phyloP scores from a whole-genome alignment of 2,797 vertebrate genomes.

The Cirrhinus molitorella region DNA sequence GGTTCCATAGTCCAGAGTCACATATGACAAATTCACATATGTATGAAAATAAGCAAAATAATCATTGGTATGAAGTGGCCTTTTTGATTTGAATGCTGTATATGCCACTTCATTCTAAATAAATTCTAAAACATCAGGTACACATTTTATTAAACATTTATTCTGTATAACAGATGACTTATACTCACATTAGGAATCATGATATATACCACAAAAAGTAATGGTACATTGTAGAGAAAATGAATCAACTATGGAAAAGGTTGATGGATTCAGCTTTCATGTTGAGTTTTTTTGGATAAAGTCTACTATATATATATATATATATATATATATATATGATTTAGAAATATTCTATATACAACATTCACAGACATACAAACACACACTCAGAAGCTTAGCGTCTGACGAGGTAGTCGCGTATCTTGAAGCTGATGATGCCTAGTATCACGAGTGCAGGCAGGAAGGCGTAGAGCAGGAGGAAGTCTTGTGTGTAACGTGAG shows the following conservation, averaged over 20 bases:
- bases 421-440: slow-evolving; percentile 88
- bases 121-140: not conserved
- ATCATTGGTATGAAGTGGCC: not conserved
- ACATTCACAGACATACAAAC: slow-evolving; percentile 6
- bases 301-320: not conserved
- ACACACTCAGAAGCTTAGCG: slow-evolving; percentile 69
- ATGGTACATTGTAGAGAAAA: not conserved
- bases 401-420: slow-evolving; percentile 83
- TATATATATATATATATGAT: no score
- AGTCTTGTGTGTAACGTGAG: slow-evolving; percentile 84
- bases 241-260: not conserved
- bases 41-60: not conserved
- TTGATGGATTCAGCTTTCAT: not conserved
- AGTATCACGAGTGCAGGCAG: slow-evolving; percentile 85
- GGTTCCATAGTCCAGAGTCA: no score
- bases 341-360: slow-evolving; percentile 30
- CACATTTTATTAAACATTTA: slow-evolving; percentile 35
- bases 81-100: not conserved
- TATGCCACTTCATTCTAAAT: not conserved
- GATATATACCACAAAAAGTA: slow-evolving; percentile 23
- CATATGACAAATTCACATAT: not conserved
- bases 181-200: slow-evolving; percentile 16
- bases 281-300: not conserved
- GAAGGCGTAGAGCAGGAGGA: slow-evolving; percentile 91
- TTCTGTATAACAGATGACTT: slow-evolving; percentile 23